Conservation (phyloP, 1,140 invertebrate genomes). For the Anastrepha obliqua region DNA sequence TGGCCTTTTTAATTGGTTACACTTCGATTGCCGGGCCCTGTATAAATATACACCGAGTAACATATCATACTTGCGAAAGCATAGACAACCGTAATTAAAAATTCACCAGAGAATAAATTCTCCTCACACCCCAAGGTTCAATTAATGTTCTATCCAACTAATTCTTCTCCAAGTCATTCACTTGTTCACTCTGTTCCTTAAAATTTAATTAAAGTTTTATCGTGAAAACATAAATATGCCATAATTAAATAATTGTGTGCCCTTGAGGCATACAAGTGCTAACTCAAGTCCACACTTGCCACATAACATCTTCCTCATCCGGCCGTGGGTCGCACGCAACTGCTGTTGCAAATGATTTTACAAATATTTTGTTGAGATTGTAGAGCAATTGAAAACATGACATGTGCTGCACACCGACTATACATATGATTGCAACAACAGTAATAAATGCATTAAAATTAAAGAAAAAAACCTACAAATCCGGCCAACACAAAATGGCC, state of each 20-base stretch:
- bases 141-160: no score
- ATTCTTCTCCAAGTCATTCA: not conserved
- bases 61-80: no score
- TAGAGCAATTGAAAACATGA: constrained; percentile 28
- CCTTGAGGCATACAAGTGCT: not conserved
- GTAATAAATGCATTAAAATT: constrained; percentile 32
- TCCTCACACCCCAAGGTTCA: not conserved
- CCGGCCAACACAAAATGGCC: not conserved
- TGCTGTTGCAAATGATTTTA: not conserved
- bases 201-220: constrained; percentile 29
- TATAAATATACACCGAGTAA: no score
- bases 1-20: no score
- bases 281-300: not conserved
- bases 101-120: no score
- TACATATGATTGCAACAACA: not conserved
- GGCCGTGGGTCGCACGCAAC: not conserved
- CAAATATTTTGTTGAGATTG: constrained; percentile 40
- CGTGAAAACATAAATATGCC: constrained; percentile 46
- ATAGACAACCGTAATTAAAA: no score
- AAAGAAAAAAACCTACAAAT: not conserved
- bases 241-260: constrained; percentile 39
- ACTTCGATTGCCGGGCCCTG: no score
- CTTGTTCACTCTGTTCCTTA: not conserved
- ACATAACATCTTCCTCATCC: not conserved
- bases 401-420: not conserved